These are phyloP conservation scores for Eristalinus aeneus DNA, from an alignment of 2,888 invertebrate species.

Conservation along the genomic window DNA sequence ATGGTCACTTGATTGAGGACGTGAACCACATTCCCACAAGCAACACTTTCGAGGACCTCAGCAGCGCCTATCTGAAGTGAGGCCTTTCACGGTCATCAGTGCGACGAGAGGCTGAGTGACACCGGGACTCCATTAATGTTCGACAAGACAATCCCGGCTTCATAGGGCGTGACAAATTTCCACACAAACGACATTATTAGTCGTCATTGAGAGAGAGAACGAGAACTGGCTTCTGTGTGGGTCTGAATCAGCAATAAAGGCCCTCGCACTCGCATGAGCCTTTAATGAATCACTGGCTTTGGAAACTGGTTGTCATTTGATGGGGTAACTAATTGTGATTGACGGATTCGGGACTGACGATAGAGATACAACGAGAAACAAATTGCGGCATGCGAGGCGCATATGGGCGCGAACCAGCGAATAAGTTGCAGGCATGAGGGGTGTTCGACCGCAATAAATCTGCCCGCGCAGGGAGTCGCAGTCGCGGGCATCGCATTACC, in stretches of 20 bases:
- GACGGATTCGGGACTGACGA: conserved; percentile 73
- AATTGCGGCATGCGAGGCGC: conserved; percentile 33
- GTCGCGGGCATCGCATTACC: conserved; percentile 47
- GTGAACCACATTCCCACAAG: conserved; percentile 45
- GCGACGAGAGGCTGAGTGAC: conserved; percentile 28
- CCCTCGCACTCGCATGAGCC: conserved; percentile 51
- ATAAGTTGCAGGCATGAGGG: conserved; percentile 54
- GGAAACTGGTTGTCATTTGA: conserved; percentile 67
- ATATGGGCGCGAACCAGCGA: conserved; percentile 58
- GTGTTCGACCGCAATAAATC: conserved; percentile 59
- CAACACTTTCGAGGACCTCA: conserved; percentile 21
- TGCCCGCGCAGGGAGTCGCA: conserved; percentile 31
- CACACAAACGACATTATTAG: conserved; percentile 66
- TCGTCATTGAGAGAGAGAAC: conserved; percentile 32
- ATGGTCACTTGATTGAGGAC: conserved; percentile 66
- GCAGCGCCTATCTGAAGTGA: conserved; percentile 1
- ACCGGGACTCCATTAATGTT: conserved; percentile 57
- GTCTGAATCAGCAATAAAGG: conserved; percentile 50
- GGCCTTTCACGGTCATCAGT: conserved; percentile 33
- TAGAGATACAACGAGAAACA: conserved; percentile 56
- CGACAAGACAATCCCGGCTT: conserved; percentile 46
- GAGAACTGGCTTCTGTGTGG: conserved; percentile 44
- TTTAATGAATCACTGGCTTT: conserved; percentile 64
- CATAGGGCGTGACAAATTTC: conserved; percentile 70
- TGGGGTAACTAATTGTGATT: conserved; percentile 79